Evolutionary conservation across 2,888 invertebrate species (phyloP).

Genomic region (Hypomecis atomaria): DNA sequence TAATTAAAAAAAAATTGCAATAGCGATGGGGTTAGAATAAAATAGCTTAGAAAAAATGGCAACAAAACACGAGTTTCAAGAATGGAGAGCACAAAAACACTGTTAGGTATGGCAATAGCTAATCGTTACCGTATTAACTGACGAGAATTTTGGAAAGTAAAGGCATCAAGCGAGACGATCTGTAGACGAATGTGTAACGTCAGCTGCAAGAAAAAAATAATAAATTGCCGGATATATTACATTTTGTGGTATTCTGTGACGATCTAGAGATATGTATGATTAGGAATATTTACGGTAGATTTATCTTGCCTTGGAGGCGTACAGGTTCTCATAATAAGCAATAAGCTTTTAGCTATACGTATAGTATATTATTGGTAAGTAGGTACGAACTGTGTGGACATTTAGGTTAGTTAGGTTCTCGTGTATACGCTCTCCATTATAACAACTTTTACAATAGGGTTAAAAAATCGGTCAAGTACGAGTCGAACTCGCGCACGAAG

Average conservation of each 20-base stretch:
- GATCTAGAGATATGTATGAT: conserved; percentile 3
- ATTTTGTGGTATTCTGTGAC: conserved; percentile 10
- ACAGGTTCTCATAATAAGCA: too few species aligned
- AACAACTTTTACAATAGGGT: too few species aligned
- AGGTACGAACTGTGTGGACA: too few species aligned
- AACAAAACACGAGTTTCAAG: conserved; percentile 15
- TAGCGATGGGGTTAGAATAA: conserved; percentile 1
- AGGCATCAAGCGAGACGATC: conserved; percentile 69
- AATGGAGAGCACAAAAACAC: conserved; percentile 52
- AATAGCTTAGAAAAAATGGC: not conserved
- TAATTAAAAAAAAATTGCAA: not conserved
- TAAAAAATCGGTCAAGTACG: too few species aligned
- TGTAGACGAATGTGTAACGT: conserved; percentile 52
- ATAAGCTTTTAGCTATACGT: too few species aligned
- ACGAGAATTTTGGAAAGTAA: conserved; percentile 80
- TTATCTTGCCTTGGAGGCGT: too few species aligned
- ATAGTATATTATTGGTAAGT: too few species aligned
- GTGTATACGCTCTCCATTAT: too few species aligned
- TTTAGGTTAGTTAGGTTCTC: too few species aligned
- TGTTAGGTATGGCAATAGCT: conserved; percentile 46
- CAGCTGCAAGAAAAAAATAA: conserved; percentile 22
- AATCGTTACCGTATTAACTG: conserved; percentile 59
- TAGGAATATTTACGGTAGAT: conserved; percentile 6
- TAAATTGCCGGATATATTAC: conserved; percentile 22
- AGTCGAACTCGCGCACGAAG: too few species aligned